A percentile compares a stretch with the other conserved stretches of the same genome.
These are phyloP conservation scores for Marmota flaviventris DNA, from an alignment of 2,113 vertebrate genomes.

Conservation along the genomic window DNA sequence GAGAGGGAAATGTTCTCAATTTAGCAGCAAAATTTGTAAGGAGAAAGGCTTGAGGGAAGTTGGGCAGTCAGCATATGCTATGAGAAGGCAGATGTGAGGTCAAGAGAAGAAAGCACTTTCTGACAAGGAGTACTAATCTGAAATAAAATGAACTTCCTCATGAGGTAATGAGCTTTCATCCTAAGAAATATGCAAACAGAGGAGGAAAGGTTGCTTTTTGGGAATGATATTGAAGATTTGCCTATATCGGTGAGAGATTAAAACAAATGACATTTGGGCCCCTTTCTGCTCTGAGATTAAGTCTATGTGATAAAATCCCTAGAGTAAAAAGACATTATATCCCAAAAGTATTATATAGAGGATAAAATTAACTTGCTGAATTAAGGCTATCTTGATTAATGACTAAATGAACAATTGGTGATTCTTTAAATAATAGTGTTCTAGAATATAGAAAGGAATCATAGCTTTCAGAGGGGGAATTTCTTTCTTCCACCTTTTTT, in stretches of 20 bases:
- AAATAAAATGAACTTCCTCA: not conserved
- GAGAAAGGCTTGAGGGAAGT: not conserved
- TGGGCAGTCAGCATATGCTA: not conserved
- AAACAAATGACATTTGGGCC: not conserved
- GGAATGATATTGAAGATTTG: not conserved
- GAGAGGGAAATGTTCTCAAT: not conserved
- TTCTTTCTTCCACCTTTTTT: not conserved
- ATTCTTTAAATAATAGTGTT: not conserved
- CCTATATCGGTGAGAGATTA: not conserved
- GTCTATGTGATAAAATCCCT: conserved; percentile 24
- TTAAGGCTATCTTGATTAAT: not conserved
- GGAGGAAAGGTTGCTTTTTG: not conserved
- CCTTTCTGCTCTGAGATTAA: conserved; percentile 3
- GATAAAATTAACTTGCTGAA: not conserved
- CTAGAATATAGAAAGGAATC: not conserved
- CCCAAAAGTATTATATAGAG: not conserved
- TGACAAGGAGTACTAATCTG: not conserved
- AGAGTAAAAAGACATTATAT: not conserved
- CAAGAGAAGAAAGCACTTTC: not conserved
- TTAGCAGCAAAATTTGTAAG: not conserved
- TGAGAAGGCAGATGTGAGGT: not conserved
- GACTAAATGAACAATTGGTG: not conserved
- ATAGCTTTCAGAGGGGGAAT: not conserved
- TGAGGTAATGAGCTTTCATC: conserved; percentile 1
- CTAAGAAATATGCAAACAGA: not conserved